A percentile compares a stretch with the other conserved stretches of the same genome.
Conservation (phyloP, 2,888 invertebrate genomes). For the Seira musarum region DNA sequence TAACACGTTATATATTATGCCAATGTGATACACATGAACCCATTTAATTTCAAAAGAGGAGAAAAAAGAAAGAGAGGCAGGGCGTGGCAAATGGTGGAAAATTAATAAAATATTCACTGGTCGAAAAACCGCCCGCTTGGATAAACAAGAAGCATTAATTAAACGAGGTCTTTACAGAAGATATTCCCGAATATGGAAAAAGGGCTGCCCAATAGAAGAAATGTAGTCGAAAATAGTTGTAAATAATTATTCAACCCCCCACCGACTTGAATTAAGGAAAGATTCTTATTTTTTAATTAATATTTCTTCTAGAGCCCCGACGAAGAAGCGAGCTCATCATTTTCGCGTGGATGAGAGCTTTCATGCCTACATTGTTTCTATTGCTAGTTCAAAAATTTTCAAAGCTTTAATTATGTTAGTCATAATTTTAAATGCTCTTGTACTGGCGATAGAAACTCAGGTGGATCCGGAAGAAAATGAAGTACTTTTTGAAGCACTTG, state of each 20-base stretch:
- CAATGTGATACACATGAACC: not conserved
- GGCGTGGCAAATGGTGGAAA: slow-evolving; percentile 31
- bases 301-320: slow-evolving; percentile 21
- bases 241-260: not conserved
- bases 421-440: slow-evolving; percentile 62
- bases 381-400: slow-evolving; percentile 60
- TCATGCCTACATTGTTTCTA: slow-evolving; percentile 59
- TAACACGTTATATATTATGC: not conserved
- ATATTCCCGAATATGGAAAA: slow-evolving; percentile 60
- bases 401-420: slow-evolving; percentile 61
- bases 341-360: slow-evolving; percentile 53
- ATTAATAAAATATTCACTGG: slow-evolving; percentile 18
- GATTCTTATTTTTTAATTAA: not conserved
- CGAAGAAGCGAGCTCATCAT: slow-evolving; percentile 47
- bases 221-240: slow-evolving; percentile 26
- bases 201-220: slow-evolving; percentile 51
- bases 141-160: slow-evolving; percentile 24
- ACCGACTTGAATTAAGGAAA: too few relatives aligned
- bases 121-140: not conserved
- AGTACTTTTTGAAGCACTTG: slow-evolving; percentile 49
- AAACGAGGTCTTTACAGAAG: slow-evolving; percentile 38
- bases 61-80: slow-evolving; percentile 20
- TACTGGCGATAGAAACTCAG: slow-evolving; percentile 65
- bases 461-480: not conserved
- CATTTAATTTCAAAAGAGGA: not conserved